Base-by-base conservation (phyloP, 2,797 vertebrate genomes). In the Sorex maritimensis region DNA sequence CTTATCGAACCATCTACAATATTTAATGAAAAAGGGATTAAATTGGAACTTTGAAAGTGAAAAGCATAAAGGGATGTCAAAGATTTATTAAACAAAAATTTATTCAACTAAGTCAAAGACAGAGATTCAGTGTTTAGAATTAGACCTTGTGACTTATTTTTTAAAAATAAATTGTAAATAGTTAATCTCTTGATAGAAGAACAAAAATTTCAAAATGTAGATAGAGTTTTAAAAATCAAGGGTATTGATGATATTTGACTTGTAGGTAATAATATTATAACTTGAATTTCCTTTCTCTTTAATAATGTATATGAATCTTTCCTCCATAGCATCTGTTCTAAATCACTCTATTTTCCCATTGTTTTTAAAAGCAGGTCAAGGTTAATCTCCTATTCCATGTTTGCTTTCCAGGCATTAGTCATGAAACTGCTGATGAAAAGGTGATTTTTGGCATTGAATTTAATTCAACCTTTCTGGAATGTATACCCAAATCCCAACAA, bases 401-500 rank as follows among this genome's bases (percentile, higher is more conserved):
- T 98, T 98, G 96, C 97, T 98, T 98, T 98, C 92, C 96, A 98
- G 99, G 98, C 98, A 98, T 98, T 97, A 98, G 97, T 96, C 98
- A 98, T 90, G 98, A 99, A 97, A 97, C 97, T 92, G 98, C 98
- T 93, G 99, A 99, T 97, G 99, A 99, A 98, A 99, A 98, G 98
- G 98, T 99, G 97, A 98, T 99, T 97, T 99, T 99, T 96, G 99
- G 99, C 92, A 98, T 99, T 97, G 99, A 99, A 97, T 99, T 98
- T 97, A 99, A 99, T 98, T 99, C 99, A 80, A 99, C 99, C 44
- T 99, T 99, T 98, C 98, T 99, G 88, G 99, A 99, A 98, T 99
- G 99, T 95, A 98, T 99, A 96, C 99, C 99, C 96, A 99, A 99
- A 98, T 99, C 99, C 93, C 99, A 99, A 81, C 99, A 99, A 98